These are phyloP conservation scores for Pelodytes ibericus DNA, from an alignment of 2,797 vertebrate genomes.

Conservation along the genomic window DNA sequence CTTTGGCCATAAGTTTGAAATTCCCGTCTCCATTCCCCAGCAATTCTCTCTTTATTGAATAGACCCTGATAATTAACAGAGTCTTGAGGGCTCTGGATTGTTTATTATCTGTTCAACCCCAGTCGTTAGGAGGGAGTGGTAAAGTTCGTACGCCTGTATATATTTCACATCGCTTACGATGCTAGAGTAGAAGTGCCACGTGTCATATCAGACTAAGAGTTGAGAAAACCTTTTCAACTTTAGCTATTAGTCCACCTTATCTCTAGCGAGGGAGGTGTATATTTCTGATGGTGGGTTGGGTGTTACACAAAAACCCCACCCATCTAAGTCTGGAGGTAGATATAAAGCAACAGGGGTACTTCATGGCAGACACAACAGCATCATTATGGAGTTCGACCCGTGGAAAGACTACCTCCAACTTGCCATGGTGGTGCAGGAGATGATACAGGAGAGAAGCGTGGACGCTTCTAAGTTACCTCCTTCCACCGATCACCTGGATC, in stretches of 20 bases:
- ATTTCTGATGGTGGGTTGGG: not conserved
- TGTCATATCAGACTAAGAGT: no score
- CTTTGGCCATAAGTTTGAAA: no score
- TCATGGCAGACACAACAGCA: conserved; percentile 2
- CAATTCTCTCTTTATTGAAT: no score
- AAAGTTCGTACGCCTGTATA: no score
- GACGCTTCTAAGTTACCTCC: not conserved
- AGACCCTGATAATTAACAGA: no score
- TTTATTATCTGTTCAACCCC: no score
- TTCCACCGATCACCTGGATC: not conserved
- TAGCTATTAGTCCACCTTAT: not conserved
- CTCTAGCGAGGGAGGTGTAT: not conserved
- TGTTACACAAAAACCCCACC: conserved; percentile 11
- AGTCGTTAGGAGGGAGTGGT: no score
- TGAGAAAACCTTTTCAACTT: no score
- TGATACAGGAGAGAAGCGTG: not conserved
- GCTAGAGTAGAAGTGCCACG: no score
- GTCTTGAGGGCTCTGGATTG: no score
- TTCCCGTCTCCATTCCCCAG: no score
- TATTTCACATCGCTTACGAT: no score
- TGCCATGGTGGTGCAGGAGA: conserved; percentile 22
- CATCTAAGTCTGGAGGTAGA: not conserved
- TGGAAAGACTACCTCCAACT: conserved; percentile 51
- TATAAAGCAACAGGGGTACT: not conserved
- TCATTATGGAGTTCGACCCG: conserved; percentile 27